A percentile compares a stretch with the other conserved stretches of the same genome.
Conservation (phyloP, 2,888 invertebrate genomes). For the Rhamphomyia laevipes region DNA sequence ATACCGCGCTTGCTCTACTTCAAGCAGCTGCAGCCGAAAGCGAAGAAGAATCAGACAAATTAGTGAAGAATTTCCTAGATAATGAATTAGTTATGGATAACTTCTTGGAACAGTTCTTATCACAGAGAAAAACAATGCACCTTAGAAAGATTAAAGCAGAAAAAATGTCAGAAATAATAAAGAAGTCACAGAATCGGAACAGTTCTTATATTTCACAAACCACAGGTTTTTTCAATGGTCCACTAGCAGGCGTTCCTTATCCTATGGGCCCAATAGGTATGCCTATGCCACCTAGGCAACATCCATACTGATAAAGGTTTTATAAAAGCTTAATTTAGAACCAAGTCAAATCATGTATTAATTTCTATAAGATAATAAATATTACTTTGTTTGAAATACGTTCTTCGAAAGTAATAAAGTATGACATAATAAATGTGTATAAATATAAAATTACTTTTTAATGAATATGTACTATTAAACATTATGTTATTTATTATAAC, state of each 20-base stretch:
- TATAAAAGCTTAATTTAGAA: too few species aligned
- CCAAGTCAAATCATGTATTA: too few species aligned
- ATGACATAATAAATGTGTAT: too few species aligned
- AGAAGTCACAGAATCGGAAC: conserved; percentile 26
- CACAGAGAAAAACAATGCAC: conserved; percentile 64
- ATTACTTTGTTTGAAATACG: too few species aligned
- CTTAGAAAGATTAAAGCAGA: conserved; percentile 82
- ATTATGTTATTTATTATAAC: too few species aligned
- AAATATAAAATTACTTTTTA: too few species aligned
- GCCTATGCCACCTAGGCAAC: conserved; percentile 35
- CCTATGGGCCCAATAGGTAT: conserved; percentile 55
- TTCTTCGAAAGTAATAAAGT: too few species aligned
- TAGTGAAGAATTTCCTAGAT: conserved; percentile 69
- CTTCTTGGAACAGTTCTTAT: conserved; percentile 75
- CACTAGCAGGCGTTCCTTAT: conserved; percentile 33
- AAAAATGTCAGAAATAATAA: conserved; percentile 71
- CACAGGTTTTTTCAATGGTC: conserved; percentile 20
- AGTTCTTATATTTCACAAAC: conserved; percentile 24
- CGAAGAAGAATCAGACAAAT: conserved; percentile 83
- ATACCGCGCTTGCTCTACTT: conserved; percentile 75
- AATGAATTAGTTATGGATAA: conserved; percentile 57
- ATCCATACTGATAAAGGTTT: background rate
- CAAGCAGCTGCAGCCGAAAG: conserved; percentile 86
- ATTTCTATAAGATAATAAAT: too few species aligned
- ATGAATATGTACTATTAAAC: too few species aligned